Evolutionary conservation across 2,797 vertebrate species (phyloP), one percentile per base, ranked within the genome.

Genomic region (Alcedo quadribrachys): DNA sequence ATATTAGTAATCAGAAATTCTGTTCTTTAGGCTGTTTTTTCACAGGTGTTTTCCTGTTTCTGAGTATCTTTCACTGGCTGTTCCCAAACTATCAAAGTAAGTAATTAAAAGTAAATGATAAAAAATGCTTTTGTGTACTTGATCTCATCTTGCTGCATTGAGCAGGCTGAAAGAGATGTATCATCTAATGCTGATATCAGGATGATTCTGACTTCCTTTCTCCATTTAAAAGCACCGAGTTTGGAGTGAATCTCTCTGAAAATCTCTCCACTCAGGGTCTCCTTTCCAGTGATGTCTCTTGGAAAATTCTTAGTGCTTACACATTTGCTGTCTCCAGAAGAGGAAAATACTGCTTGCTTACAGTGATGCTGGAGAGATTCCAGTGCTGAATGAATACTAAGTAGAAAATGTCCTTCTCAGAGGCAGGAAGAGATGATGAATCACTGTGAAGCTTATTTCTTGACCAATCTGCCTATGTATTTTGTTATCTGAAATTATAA

Each of bases 221-320:
- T 63, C 50, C 10, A 3, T 50, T 30, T 74, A 63, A 70, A 63
- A 45, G 37, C n/a, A 15, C 54, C 35, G 81, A 57, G 33, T 93
- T 82, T 35, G 81, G 61, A 91, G 89, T 62, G 11, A 87, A 68
- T 53, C 76, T 80, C 57, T 54, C 76, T 74, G 86, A 73, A 86
- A 81, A 69, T 46, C 33, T 43, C 87, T 43, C 87, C 95, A 91
- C 88, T 22, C 32, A 24, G 77, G 22, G 30, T 71, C 65, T 81
- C 75, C 82, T 67, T 46, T 28, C 28, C 71, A 21, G 13, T 60
- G 43, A 37, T 68, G 33, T 60, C 63, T 74, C 67, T 69, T 92
- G 91, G 95, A 96, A 93, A 18, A 42, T 45, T 82, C 75, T 87
- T 94, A 94, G 35, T 46, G 63, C 91, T 95, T 94, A 92, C 81